These are phyloP conservation scores for Hassar affinis DNA, from an alignment of 2,113 vertebrate genomes.

Conservation along the genomic window DNA sequence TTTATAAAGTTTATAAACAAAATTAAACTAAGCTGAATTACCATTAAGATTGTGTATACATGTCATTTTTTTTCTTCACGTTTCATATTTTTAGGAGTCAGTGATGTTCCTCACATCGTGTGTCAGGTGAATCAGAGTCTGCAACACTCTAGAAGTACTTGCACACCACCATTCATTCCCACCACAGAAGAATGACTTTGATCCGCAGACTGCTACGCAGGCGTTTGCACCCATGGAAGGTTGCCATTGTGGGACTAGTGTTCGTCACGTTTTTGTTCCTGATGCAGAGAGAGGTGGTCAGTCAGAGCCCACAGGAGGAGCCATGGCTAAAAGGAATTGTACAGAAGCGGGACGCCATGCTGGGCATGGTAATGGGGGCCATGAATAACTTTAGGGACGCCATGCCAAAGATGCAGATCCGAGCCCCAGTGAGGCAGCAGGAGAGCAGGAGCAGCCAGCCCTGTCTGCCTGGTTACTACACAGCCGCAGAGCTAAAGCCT, in stretches of 20 bases:
- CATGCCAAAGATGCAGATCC: conserved; percentile 97
- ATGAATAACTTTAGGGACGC: conserved; percentile 91
- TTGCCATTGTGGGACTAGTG: conserved; percentile 79
- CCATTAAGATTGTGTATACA: neutral
- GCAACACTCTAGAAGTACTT: conserved; percentile 31
- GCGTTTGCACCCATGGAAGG: conserved; percentile 81
- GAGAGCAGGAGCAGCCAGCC: conserved; percentile 62
- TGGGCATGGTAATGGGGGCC: conserved; percentile 89
- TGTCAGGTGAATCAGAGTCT: conserved; percentile 55
- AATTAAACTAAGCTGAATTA: neutral
- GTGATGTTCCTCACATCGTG: conserved; percentile 36
- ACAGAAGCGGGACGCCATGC: conserved; percentile 82
- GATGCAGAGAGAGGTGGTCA: conserved; percentile 92
- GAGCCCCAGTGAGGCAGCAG: conserved; percentile 81
- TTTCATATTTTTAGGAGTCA: conserved; percentile 38
- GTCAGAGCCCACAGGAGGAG: conserved; percentile 80
- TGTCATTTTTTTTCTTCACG: neutral
- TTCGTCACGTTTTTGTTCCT: conserved; percentile 91
- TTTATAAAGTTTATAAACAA: neutral
- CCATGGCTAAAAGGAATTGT: conserved; percentile 78
- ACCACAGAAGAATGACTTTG: conserved; percentile 76
- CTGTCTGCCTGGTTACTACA: conserved; percentile 88
- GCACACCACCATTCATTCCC: conserved; percentile 26
- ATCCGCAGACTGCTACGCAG: conserved; percentile 77
- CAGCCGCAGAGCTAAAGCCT: conserved; percentile 83